phyloP scores from a whole-genome alignment of 1,140 invertebrate species.

The silkworm (Bombyx mori) region ASM3026992v2 NC_085115.1:6281501-6282000 shows the following conservation, averaged over 20 bases:
- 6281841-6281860: slow-evolving; percentile 4
- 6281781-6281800: not conserved
- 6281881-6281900: slow-evolving; percentile 47
- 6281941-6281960: slow-evolving; percentile 62
- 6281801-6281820: too few relatives aligned
- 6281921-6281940: slow-evolving; percentile 45
- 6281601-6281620: too few relatives aligned
- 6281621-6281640: too few relatives aligned
- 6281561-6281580: too few relatives aligned
- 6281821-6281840: too few relatives aligned
- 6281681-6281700: slow-evolving; percentile 15
- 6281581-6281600: too few relatives aligned
- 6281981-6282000: slow-evolving; percentile 37
- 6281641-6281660: not conserved
- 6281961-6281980: slow-evolving; percentile 52
- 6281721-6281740: slow-evolving; percentile 52
- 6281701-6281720: slow-evolving; percentile 59
- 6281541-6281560: too few relatives aligned
- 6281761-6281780: slow-evolving; percentile 27
- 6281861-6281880: slow-evolving; percentile 18
- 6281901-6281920: slow-evolving; percentile 61
- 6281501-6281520: too few relatives aligned
- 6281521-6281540: too few relatives aligned
- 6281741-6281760: slow-evolving; percentile 49
- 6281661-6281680: slow-evolving; percentile 42